A percentile compares a stretch with the other conserved stretches of the same genome.
These are phyloP conservation scores for Nemopilema nomurai DNA, from an alignment of 30 jellyfish, hydroid and myxozoan species.

Conservation along the genomic window DNA sequence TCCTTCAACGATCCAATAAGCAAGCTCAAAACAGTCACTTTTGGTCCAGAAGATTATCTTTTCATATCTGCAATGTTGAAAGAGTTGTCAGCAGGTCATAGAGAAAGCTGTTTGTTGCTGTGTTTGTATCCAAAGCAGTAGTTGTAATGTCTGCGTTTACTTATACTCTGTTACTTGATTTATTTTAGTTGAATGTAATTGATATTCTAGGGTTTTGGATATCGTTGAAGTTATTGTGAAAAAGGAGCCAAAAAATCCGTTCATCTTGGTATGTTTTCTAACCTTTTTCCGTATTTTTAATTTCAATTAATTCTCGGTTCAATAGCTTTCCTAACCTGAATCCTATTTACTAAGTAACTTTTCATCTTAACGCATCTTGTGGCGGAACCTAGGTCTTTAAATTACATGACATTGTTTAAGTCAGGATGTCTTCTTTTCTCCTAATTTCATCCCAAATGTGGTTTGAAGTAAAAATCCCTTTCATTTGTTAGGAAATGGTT, in stretches of 20 bases:
- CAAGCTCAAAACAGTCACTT: too few relatives aligned
- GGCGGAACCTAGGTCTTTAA: too few relatives aligned
- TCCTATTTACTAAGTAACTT: too few relatives aligned
- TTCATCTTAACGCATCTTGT: too few relatives aligned
- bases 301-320: too few relatives aligned
- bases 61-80: too few relatives aligned
- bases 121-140: background rate
- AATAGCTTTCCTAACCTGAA: too few relatives aligned
- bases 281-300: background rate
- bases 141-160: too few relatives aligned
- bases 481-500: constrained; percentile 58
- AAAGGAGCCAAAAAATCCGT: constrained; percentile 73
- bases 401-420: background rate
- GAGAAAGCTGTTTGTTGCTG: constrained; percentile 1
- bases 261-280: constrained; percentile 71
- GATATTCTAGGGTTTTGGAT: constrained; percentile 72
- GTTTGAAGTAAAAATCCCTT: background rate
- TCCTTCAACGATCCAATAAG: too few relatives aligned
- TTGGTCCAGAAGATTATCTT: too few relatives aligned
- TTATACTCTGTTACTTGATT: too few relatives aligned
- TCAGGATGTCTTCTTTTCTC: background rate
- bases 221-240: constrained; percentile 76
- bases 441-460: background rate
- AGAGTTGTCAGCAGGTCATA: background rate
- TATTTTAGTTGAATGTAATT: too few relatives aligned